These are phyloP conservation scores for Chalcosyrphus nemorum DNA, from an alignment of 2,888 invertebrate genomes.

Conservation along the genomic window DNA sequence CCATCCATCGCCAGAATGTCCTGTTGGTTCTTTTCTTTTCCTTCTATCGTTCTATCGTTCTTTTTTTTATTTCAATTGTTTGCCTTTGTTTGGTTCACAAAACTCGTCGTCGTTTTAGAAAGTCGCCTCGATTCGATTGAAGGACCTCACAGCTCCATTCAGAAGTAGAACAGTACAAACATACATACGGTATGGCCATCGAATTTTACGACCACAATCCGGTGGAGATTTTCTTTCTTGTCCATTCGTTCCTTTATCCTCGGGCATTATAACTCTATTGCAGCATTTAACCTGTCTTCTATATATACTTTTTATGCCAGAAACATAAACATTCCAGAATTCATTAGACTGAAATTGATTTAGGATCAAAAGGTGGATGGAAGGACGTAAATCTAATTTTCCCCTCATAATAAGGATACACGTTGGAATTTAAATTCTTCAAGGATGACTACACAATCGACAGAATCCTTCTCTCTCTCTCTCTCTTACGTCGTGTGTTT, in stretches of 20 bases:
- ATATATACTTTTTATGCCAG: conserved; percentile 24
- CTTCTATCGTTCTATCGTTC: neutral
- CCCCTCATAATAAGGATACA: conserved; percentile 37
- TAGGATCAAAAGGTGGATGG: conserved; percentile 55
- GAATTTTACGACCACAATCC: conserved; percentile 48
- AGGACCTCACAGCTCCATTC: neutral
- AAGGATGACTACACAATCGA: conserved; percentile 53
- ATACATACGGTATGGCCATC: conserved; percentile 11
- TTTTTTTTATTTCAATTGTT: conserved; percentile 27
- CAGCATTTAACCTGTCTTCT: conserved; percentile 55
- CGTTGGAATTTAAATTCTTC: conserved; percentile 62
- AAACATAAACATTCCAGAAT: conserved; percentile 62
- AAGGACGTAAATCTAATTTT: conserved; percentile 55
- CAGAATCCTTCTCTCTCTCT: neutral
- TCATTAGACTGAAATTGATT: conserved; percentile 71
- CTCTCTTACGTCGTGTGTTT: neutral
- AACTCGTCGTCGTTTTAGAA: conserved; percentile 34
- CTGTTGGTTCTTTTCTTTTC: conserved; percentile 4
- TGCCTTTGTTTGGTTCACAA: conserved; percentile 40
- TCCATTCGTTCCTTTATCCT: conserved; percentile 13
- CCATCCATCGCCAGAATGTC: conserved; percentile 41
- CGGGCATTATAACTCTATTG: conserved; percentile 43
- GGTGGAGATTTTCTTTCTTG: conserved; percentile 22
- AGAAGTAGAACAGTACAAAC: neutral
- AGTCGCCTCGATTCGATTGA: conserved; percentile 41